Percentiles rank a stretch among this genome's conserved stretches.
These are phyloP conservation scores for Protophormia terraenovae DNA, from an alignment of 2,888 invertebrate species.

Conservation along the genomic window DNA sequence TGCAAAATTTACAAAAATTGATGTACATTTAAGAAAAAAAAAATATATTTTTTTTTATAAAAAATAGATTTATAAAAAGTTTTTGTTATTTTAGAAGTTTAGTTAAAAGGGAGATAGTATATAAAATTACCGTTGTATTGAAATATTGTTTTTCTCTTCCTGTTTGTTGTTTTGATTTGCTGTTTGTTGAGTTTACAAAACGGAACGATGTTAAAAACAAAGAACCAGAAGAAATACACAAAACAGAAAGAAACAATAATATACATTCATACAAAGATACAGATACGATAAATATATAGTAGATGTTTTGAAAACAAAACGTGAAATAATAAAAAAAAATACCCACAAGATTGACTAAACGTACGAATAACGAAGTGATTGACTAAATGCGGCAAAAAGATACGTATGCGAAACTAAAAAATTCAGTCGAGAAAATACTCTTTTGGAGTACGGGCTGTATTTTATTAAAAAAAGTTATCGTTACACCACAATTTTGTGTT, in stretches of 20 bases:
- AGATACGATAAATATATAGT: neutral
- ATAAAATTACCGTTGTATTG: neutral
- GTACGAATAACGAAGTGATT: slow-evolving; percentile 28
- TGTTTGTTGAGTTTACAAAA: neutral
- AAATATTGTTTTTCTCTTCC: neutral
- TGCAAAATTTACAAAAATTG: neutral
- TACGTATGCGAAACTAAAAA: slow-evolving; percentile 55
- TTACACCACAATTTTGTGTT: neutral
- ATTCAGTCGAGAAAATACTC: slow-evolving; percentile 71
- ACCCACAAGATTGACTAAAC: slow-evolving; percentile 35
- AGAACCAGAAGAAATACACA: slow-evolving; percentile 8
- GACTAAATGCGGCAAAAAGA: slow-evolving; percentile 56
- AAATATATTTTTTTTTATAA: neutral
- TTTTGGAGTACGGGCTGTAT: slow-evolving; percentile 69
- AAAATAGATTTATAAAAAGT: neutral
- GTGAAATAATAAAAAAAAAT: neutral
- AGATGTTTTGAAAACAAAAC: slow-evolving; percentile 42
- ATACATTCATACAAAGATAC: neutral
- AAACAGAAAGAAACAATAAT: neutral
- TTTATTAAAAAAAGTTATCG: neutral
- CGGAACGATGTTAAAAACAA: slow-evolving; percentile 17
- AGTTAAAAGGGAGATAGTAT: neutral
- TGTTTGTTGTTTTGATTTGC: slow-evolving; percentile 6
- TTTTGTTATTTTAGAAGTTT: too few species aligned
- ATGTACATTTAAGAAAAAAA: neutral